phyloP scores from a whole-genome alignment of 2,797 vertebrate species.

The Melanotaenia nigrans region DNA sequence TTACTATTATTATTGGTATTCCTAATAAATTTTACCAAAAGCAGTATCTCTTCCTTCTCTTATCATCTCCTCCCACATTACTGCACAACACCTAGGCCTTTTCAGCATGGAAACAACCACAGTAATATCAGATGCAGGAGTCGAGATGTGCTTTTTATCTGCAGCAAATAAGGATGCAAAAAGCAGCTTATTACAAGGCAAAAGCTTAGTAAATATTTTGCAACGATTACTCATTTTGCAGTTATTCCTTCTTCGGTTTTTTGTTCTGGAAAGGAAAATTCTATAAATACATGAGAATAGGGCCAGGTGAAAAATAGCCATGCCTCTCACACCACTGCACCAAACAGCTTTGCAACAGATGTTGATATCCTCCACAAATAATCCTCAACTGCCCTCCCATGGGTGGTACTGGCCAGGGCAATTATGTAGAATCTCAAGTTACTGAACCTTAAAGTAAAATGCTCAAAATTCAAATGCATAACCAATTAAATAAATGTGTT shows the following conservation, averaged over 20 bases:
- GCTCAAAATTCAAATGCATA: constrained; percentile 15
- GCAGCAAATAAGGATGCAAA: background rate
- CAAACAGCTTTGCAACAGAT: constrained; percentile 12
- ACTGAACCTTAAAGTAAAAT: constrained; percentile 5
- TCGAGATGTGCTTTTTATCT: background rate
- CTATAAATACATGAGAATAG: too few relatives aligned
- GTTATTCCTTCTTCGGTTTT: too few relatives aligned
- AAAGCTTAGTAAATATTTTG: background rate
- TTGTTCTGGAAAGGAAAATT: too few relatives aligned
- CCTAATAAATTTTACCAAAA: too few relatives aligned
- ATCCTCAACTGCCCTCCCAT: constrained; percentile 6
- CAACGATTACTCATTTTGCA: background rate
- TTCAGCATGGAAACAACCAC: background rate
- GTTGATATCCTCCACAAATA: constrained; percentile 8
- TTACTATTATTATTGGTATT: too few relatives aligned
- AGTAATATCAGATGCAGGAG: background rate
- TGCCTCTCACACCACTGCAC: background rate
- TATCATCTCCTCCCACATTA: background rate
- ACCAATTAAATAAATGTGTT: constrained; percentile 28
- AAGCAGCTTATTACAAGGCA: too few relatives aligned
- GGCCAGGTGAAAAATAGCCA: background rate
- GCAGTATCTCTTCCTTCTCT: too few relatives aligned
- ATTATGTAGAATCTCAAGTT: constrained; percentile 14
- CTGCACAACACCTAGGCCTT: background rate
- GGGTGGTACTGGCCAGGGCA: constrained; percentile 6